Evolutionary conservation across 2,113 vertebrate genomes (phyloP).

Genomic region (Aldabrachelys gigantea): DNA sequence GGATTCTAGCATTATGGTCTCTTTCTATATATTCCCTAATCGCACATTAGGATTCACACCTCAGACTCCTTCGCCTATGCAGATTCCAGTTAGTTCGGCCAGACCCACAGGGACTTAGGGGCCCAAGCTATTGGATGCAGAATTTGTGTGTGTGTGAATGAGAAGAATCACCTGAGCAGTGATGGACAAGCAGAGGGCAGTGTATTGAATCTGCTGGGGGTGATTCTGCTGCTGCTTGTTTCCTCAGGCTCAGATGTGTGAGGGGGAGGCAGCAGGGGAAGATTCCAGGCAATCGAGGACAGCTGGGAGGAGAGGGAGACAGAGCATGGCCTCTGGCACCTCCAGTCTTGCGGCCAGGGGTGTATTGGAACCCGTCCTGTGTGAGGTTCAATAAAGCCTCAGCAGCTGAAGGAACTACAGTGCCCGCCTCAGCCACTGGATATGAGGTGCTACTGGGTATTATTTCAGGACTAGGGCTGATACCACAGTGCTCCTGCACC

Average conservation of each 20-base stretch:
- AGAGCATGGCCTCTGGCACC: rapidly evolving
- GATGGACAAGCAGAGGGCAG: not conserved
- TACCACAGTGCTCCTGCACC: not conserved
- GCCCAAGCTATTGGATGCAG: not conserved
- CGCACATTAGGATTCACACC: not conserved
- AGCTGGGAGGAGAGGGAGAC: not conserved
- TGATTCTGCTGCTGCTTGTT: not conserved
- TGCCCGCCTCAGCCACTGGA: not conserved
- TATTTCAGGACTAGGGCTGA: not conserved
- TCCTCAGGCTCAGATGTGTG: not conserved
- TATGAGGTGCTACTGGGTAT: not conserved
- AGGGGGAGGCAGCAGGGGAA: not conserved
- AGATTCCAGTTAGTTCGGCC: not conserved
- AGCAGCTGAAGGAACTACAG: not conserved
- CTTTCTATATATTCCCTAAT: not conserved
- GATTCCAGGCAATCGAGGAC: rapidly evolving
- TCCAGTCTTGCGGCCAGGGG: not conserved
- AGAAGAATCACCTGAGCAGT: not conserved
- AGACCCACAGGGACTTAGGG: rapidly evolving
- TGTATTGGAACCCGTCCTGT: rapidly evolving
- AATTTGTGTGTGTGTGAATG: not conserved
- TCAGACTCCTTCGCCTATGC: not conserved
- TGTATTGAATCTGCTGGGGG: not conserved
- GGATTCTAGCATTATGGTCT: not conserved
- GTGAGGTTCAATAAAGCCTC: not conserved